Evolutionary conservation across 2,888 invertebrate genomes (phyloP).

Genomic region (Carpatolechia fugitivella): DNA sequence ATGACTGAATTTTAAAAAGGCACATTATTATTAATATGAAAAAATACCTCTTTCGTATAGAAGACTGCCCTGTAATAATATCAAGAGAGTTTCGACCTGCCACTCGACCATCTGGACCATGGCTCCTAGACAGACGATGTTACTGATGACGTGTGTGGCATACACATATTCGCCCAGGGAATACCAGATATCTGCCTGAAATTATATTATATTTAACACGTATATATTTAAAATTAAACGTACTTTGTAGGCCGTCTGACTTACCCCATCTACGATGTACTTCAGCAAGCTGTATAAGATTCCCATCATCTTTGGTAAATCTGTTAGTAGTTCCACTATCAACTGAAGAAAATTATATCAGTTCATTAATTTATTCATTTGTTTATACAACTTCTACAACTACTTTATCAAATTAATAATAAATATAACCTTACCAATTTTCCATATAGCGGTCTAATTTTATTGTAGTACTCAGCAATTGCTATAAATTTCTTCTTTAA

Average conservation of each 20-base stretch:
- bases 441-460: neutral
- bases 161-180: neutral
- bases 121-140: neutral
- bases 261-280: neutral
- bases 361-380: too few species aligned
- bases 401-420: neutral
- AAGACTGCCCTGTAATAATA: neutral
- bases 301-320: conserved; percentile 5
- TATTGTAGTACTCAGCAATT: neutral
- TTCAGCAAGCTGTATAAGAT: neutral
- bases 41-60: neutral
- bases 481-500: neutral
- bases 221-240: too few species aligned
- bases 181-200: neutral
- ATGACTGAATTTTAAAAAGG: too few species aligned
- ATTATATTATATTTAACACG: too few species aligned
- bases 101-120: neutral
- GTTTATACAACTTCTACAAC: too few species aligned
- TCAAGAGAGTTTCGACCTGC: neutral
- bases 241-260: too few species aligned
- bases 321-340: neutral
- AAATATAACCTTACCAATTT: neutral
- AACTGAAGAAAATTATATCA: neutral
- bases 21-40: too few species aligned
- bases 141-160: neutral